Evolutionary conservation across 2,888 invertebrate genomes (phyloP).

Genomic region (Pteria penguin): DNA sequence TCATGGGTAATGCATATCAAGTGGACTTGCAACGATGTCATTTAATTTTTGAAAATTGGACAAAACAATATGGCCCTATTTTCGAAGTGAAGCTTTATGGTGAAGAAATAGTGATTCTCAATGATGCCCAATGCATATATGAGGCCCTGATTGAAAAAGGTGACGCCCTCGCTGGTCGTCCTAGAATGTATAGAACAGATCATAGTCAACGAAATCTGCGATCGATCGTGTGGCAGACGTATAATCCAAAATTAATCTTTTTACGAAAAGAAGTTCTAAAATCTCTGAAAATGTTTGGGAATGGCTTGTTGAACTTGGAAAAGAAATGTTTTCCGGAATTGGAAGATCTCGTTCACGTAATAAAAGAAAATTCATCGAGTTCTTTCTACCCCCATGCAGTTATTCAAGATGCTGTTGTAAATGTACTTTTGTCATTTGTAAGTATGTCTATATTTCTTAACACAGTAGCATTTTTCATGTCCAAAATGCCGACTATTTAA

Average conservation of each 20-base stretch:
- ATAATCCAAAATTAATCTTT: slow-evolving; percentile 64
- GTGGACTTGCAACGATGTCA: slow-evolving; percentile 62
- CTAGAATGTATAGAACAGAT: slow-evolving; percentile 65
- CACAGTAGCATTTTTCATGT: too few relatives aligned
- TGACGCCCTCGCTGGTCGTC: slow-evolving; percentile 69
- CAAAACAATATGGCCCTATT: slow-evolving; percentile 64
- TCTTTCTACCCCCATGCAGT: slow-evolving; percentile 59
- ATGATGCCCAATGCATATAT: slow-evolving; percentile 61
- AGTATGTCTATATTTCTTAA: slow-evolving; percentile 44
- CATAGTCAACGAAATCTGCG: slow-evolving; percentile 55
- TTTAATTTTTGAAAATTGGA: slow-evolving; percentile 60
- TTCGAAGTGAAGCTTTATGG: slow-evolving; percentile 62
- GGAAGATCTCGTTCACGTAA: slow-evolving; percentile 42
- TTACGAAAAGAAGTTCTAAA: slow-evolving; percentile 62
- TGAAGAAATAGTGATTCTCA: slow-evolving; percentile 71
- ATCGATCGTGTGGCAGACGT: slow-evolving; percentile 73
- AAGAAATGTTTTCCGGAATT: slow-evolving; percentile 60
- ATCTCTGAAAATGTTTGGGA: slow-evolving; percentile 63
- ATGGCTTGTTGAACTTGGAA: slow-evolving; percentile 58
- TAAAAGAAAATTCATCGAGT: slow-evolving; percentile 32
- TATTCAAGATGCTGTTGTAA: slow-evolving; percentile 62
- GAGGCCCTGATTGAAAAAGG: slow-evolving; percentile 67
- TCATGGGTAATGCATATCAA: slow-evolving; percentile 58
- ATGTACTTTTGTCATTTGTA: slow-evolving; percentile 68
- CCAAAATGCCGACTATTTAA: too few relatives aligned